These are phyloP conservation scores for Syrmaticus mikado DNA, from an alignment of 2,113 vertebrate genomes.

Conservation along the genomic window DNA sequence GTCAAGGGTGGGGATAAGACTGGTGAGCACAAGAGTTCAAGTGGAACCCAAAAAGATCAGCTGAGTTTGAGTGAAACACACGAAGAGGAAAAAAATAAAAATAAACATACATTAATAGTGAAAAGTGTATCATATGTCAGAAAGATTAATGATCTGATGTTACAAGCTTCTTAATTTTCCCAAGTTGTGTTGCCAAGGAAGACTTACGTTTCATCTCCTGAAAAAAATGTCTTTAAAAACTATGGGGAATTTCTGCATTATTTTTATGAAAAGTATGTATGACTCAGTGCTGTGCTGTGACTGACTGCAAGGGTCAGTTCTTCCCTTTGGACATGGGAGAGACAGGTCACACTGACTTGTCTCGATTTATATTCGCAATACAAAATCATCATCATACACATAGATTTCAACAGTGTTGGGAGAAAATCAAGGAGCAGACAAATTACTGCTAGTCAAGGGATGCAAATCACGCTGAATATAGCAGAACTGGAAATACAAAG, in stretches of 20 bases:
- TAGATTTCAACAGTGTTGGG: neutral
- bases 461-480: neutral
- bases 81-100: neutral
- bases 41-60: neutral
- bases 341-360: conserved; percentile 54
- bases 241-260: conserved; percentile 57
- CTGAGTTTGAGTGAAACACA: neutral
- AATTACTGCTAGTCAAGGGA: neutral
- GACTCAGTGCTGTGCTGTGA: conserved; percentile 55
- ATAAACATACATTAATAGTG: neutral
- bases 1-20: neutral
- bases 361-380: conserved; percentile 48
- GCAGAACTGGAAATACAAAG: neutral
- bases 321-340: conserved; percentile 43
- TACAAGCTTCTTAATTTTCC: conserved; percentile 33
- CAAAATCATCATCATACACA: conserved; percentile 25
- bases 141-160: conserved; percentile 38
- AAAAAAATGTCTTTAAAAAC: conserved; percentile 51
- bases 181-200: conserved; percentile 47
- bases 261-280: conserved; percentile 62
- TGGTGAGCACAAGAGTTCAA: neutral
- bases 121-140: neutral
- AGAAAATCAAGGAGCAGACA: neutral
- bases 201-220: conserved; percentile 25
- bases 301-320: conserved; percentile 22